These are phyloP conservation scores for Trichosurus vulpecula DNA, from an alignment of 2,797 vertebrate genomes.

Conservation along the genomic window DNA sequence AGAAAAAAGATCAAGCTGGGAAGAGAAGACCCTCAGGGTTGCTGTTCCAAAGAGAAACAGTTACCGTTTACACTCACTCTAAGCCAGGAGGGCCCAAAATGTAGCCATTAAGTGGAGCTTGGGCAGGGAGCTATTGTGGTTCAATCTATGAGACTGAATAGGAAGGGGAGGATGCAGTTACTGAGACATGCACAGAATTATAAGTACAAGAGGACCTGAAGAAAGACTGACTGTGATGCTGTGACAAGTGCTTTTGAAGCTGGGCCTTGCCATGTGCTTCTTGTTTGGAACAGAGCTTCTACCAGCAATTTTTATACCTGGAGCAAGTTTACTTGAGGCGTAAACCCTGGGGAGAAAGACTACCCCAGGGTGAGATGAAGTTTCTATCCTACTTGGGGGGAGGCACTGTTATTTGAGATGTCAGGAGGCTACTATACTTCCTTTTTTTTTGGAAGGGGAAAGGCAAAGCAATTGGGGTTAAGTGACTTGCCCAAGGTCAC, in stretches of 20 bases:
- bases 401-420: background rate
- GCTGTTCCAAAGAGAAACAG: too few relatives aligned
- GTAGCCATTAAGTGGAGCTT: too few relatives aligned
- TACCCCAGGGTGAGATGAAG: background rate
- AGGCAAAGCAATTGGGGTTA: too few relatives aligned
- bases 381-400: background rate
- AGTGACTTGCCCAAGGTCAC: too few relatives aligned
- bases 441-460: too few relatives aligned
- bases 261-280: background rate
- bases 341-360: background rate
- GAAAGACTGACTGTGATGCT: background rate
- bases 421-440: background rate
- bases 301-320: background rate
- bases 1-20: too few relatives aligned
- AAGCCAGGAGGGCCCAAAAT: too few relatives aligned
- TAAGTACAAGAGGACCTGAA: background rate
- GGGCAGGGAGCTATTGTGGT: too few relatives aligned
- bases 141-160: background rate
- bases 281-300: background rate
- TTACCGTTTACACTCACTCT: too few relatives aligned
- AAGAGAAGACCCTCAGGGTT: too few relatives aligned
- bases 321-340: too few relatives aligned
- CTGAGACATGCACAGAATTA: background rate
- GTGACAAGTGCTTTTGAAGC: background rate
- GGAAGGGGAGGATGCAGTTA: background rate